These are phyloP conservation scores for Lasioglossum figueresi DNA, from an alignment of 2,888 invertebrate genomes.

Conservation along the genomic window DNA sequence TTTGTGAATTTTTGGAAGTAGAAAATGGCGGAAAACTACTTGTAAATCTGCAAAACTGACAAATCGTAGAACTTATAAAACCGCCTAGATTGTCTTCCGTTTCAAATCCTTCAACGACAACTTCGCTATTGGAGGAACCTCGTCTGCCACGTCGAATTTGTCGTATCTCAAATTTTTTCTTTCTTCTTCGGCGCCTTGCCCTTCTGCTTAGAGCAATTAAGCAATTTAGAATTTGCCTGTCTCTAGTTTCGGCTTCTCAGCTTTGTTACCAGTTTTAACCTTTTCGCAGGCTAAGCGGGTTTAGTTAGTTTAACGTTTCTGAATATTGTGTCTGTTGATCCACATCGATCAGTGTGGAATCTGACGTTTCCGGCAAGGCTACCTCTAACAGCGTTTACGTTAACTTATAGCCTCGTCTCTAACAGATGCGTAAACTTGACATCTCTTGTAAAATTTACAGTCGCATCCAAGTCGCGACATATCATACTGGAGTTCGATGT, in stretches of 20 bases:
- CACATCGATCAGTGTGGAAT: neutral
- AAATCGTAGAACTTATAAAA: conserved; percentile 33
- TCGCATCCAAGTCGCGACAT: neutral
- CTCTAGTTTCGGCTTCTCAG: neutral
- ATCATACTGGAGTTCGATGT: neutral
- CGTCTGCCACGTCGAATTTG: neutral
- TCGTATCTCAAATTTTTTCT: neutral
- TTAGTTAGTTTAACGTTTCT: neutral
- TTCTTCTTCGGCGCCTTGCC: neutral
- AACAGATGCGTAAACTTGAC: neutral
- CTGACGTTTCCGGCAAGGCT: neutral
- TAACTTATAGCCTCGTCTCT: neutral
- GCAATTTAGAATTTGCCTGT: neutral
- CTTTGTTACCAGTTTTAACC: neutral
- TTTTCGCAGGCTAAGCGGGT: neutral
- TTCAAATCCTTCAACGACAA: conserved; percentile 19
- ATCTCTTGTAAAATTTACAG: neutral
- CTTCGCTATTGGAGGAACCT: conserved; percentile 3
- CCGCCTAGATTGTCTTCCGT: conserved; percentile 55
- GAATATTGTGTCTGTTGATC: neutral
- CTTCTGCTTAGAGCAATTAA: neutral
- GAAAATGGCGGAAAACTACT: neutral
- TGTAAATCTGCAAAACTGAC: conserved; percentile 14
- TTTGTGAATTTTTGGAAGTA: conserved; percentile 9
- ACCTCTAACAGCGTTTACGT: neutral